These are phyloP conservation scores for Acanthopagrus latus DNA, from an alignment of 2,797 vertebrate species.

Conservation along the genomic window DNA sequence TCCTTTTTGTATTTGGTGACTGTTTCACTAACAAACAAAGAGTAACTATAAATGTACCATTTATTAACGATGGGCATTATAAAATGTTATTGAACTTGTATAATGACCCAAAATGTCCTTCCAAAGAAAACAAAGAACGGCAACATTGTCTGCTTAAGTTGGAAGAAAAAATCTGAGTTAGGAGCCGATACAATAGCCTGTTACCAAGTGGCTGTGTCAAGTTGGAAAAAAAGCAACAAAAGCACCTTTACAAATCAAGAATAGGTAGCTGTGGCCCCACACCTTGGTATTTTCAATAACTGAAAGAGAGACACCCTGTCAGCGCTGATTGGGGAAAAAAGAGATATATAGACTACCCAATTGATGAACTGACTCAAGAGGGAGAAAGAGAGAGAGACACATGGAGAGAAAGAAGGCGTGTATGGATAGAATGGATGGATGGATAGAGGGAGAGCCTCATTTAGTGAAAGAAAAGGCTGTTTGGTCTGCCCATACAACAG, in stretches of 20 bases:
- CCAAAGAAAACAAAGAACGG: neutral
- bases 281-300: slow-evolving; percentile 57
- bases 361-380: slow-evolving; percentile 92
- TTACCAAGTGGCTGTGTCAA: neutral
- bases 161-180: neutral
- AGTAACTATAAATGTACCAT: too few relatives aligned
- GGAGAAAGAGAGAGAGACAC: slow-evolving; percentile 60
- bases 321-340: slow-evolving; percentile 93
- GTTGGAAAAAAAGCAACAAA: slow-evolving; percentile 8
- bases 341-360: slow-evolving; percentile 96
- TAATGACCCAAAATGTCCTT: too few relatives aligned
- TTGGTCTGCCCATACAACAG: slow-evolving; percentile 95
- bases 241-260: slow-evolving; percentile 25
- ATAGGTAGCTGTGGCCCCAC: slow-evolving; percentile 51
- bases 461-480: slow-evolving; percentile 95
- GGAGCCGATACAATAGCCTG: neutral
- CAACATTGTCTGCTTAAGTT: neutral
- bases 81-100: too few relatives aligned
- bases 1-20: neutral
- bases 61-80: too few relatives aligned
- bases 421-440: slow-evolving; percentile 77
- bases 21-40: too few relatives aligned
- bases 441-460: slow-evolving; percentile 87
- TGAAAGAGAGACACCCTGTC: slow-evolving; percentile 81
- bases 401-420: slow-evolving; percentile 82